Percentiles rank a stretch among this genome's conserved stretches.
phyloP scores from a whole-genome alignment of 2,797 vertebrate species.

The Manis javanica region DNA sequence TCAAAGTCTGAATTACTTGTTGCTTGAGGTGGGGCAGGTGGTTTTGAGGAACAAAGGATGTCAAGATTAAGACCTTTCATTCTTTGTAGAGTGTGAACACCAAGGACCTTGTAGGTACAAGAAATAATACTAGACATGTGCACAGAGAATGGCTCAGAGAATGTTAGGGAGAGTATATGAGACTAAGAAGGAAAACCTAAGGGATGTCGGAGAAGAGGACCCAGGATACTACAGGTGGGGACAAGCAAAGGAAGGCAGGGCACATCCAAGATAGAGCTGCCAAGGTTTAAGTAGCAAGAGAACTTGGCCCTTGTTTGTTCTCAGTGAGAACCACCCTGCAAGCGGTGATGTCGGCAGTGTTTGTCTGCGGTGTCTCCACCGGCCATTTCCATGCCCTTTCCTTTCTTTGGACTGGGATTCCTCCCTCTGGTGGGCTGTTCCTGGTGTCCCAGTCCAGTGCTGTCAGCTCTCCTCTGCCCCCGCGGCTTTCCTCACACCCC shows the following conservation, averaged over 20 bases:
- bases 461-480: background rate
- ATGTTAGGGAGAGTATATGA: background rate
- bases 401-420: background rate
- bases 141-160: background rate
- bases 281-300: background rate
- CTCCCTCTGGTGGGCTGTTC: too few relatives aligned
- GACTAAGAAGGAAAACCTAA: background rate
- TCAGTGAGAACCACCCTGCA: background rate
- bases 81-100: background rate
- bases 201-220: background rate
- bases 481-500: background rate
- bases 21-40: background rate
- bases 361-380: background rate
- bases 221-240: background rate
- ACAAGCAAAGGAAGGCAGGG: background rate
- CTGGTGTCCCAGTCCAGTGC: background rate
- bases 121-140: background rate
- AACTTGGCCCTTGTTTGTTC: background rate
- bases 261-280: background rate
- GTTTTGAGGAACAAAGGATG: background rate
- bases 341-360: background rate
- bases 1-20: background rate
- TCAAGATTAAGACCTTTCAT: background rate
- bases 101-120: background rate
- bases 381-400: background rate